These are phyloP conservation scores for Scotopteryx bipunctaria DNA, from an alignment of 2,888 invertebrate species.

Conservation along the genomic window DNA sequence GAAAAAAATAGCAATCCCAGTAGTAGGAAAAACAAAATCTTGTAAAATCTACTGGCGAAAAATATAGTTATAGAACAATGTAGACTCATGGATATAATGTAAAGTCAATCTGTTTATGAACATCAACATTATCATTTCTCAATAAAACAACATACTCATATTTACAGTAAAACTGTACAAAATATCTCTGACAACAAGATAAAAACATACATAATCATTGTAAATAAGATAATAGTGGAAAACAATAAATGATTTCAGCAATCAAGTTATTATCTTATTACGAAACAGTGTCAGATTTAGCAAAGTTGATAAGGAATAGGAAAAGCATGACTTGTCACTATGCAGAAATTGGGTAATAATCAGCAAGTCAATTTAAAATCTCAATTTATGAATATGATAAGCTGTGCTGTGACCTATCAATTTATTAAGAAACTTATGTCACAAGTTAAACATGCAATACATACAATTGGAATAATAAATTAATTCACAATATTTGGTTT, in stretches of 20 bases:
- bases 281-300: conserved; percentile 43
- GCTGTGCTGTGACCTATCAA: conserved; percentile 23
- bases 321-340: neutral
- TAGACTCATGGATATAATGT: no score
- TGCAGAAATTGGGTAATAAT: neutral
- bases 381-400: conserved; percentile 17
- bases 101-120: no score
- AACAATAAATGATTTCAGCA: conserved; percentile 41
- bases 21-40: no score
- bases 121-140: no score
- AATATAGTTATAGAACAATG: no score
- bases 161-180: neutral
- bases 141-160: no score
- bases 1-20: no score
- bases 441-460: no score
- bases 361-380: neutral
- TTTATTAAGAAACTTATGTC: no score
- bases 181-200: conserved; percentile 12
- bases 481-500: neutral
- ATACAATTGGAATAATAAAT: neutral
- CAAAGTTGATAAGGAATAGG: conserved; percentile 35
- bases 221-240: conserved; percentile 22
- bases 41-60: no score
- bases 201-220: conserved; percentile 11
- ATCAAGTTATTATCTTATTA: conserved; percentile 44